Evolutionary conservation across 1,140 invertebrate species (phyloP).

Genomic region (Orius insidiosus): DNA sequence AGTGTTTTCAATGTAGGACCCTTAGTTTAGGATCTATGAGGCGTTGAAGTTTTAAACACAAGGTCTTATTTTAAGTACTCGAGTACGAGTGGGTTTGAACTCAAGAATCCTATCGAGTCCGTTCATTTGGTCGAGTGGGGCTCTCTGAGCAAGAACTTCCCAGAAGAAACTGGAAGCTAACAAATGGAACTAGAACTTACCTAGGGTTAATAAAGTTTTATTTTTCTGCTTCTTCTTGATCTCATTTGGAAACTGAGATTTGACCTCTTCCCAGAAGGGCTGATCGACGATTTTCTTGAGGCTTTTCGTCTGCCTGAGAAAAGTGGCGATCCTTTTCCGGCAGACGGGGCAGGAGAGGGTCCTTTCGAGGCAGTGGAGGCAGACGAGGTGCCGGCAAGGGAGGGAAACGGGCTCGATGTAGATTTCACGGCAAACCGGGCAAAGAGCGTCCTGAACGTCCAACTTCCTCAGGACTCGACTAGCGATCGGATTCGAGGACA

Average conservation of each 20-base stretch:
- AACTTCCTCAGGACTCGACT: constrained; percentile 18
- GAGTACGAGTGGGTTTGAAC: no score
- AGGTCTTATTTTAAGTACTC: no score
- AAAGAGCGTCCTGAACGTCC: constrained; percentile 33
- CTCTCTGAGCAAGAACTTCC: no score
- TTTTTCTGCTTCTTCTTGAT: constrained; percentile 38
- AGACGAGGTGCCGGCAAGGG: constrained; percentile 61
- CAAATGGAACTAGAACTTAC: no score
- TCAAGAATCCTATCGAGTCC: no score
- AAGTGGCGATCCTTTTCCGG: constrained; percentile 52
- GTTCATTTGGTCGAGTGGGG: no score
- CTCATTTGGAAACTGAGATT: constrained; percentile 43
- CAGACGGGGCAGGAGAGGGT: constrained; percentile 61
- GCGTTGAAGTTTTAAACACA: no score
- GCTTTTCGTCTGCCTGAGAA: constrained; percentile 50
- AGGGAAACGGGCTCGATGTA: constrained; percentile 59
- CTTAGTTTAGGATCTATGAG: no score
- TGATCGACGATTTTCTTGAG: constrained; percentile 47
- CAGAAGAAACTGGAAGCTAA: no score
- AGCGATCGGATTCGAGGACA: no score
- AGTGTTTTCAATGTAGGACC: no score
- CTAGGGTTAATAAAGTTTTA: no score
- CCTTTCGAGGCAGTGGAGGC: constrained; percentile 51
- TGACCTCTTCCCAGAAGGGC: constrained; percentile 47
- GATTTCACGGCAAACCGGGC: constrained; percentile 53